Evolutionary conservation across 2,797 vertebrate species (phyloP), one percentile per base, ranked within the genome.

Genomic region (Anableps anableps): DNA sequence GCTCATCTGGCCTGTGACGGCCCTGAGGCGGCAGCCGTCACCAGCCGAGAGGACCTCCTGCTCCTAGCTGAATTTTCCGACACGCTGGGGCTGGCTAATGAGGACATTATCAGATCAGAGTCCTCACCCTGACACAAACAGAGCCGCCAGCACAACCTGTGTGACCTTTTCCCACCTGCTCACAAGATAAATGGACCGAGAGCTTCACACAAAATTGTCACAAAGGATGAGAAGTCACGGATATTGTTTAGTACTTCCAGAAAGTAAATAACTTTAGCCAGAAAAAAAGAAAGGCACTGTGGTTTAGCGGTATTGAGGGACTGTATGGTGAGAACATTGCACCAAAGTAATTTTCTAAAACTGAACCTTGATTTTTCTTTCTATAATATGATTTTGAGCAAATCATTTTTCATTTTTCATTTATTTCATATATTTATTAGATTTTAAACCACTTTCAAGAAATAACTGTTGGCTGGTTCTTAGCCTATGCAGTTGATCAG

Each of bases 41-140:
- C 85, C 84, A 55, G 75, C 88, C 80, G 89, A 90, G 88, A 73
- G 78, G 79, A 80, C 83, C 85, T 89, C 89, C 86, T 88, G 82
- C 91, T 87, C 89, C 89, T 73, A 74, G 88, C 86, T 79, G 80
- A 43, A 81, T 72, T 82, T 89, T 88, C 87, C 34, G 34, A 78
- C 80, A 66, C 83, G 87, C 81, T 47, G 43, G 80, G 86, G 85
- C 74, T 8, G n/a, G 64, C 83, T 94, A 94, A 94, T 93, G 91
- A 94, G 90, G 89, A 91, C 78, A 47, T 93, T 92, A 94, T 94
- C 91, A 89, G 92, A 94, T 95, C 90, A 94, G 88, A 66, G 92
- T 90, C 87, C 90, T 88, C 84, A 85, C 70, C 80, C 91, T 87
- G 88, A 92, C 89, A 89, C 82, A 80, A 85, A 71, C 78, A 41